Base-by-base conservation (phyloP, 35 echinoderm and acorn worm genomes). In the Apostichopus californicus region DNA sequence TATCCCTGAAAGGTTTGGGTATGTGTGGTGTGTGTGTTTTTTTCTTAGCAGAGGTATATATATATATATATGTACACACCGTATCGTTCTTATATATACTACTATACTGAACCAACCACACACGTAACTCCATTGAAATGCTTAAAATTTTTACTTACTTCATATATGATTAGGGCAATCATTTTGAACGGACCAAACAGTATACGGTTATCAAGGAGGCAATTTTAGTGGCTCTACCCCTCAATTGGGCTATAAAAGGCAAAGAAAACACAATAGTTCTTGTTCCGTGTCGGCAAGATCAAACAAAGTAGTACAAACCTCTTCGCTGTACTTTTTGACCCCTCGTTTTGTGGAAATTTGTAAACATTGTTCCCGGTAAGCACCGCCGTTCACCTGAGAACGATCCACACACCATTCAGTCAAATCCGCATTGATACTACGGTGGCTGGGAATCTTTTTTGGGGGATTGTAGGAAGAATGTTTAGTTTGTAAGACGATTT, bases 251-350 rank as follows among this genome's bases (percentile, higher is more conserved):
- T 85, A 85, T 85, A 85, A 85, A 85, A 85, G 58, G 55, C 12
- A 14, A 81, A 54, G 55, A 85, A 60, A 85, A 58, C 81, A 85
- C 81, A 85, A 85, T 85, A 59, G 57, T 58, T 55, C 55, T 11
- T 58, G 81, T 85, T 85, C 81, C 81, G 14, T 85, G 81, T 56
- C 81, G 81, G 81, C 81, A 58, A 85, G 81, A 85, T 85, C 81
- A 85, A 85, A 85, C 55, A 5, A 56, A 18, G 20, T 55, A 10
- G 20, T 56, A 58, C 71, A 85, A 58, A 58, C 56, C 81, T 59
- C 81, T 17, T 85, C 81, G 54, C 81, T 85, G 81, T 85, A 85
- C 81, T 85, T 85, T 85, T 85, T 85, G 54, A 58, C 28, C 81
- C 56, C 71, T 75, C 56, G 58, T 85, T 85, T 59, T 55, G 57